phyloP scores from a whole-genome alignment of 1,140 invertebrate genomes.

The Daktulosphaira vitifoliae region DNA sequence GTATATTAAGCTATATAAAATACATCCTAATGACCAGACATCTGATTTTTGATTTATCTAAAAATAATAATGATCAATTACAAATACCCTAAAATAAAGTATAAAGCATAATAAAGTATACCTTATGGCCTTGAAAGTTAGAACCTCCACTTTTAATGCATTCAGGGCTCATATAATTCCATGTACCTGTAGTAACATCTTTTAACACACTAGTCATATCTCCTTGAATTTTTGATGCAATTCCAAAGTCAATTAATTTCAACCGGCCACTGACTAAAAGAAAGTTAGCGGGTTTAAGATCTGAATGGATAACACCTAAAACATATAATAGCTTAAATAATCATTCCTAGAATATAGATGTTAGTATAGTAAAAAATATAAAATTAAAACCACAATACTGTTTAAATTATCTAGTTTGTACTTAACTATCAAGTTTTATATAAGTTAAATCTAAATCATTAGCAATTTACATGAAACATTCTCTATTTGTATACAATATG shows the following conservation, averaged over 20 bases:
- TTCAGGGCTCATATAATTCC: conserved; percentile 96
- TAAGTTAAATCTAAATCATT: too few species aligned
- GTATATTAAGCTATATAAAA: conserved; percentile 88
- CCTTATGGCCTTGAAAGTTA: conserved; percentile 22
- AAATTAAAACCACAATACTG: too few species aligned
- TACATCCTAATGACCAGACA: conserved; percentile 96
- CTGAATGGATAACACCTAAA: conserved; percentile 86
- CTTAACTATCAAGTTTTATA: too few species aligned
- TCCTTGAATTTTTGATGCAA: conserved; percentile 78
- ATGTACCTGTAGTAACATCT: conserved; percentile 71
- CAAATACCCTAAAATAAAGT: not conserved
- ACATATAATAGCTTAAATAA: too few species aligned
- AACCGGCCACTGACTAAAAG: conserved; percentile 74
- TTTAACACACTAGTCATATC: conserved; percentile 87
- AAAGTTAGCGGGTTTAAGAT: conserved; percentile 96
- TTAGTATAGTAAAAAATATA: too few species aligned
- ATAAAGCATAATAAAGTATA: not conserved
- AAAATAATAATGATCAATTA: conserved; percentile 38
- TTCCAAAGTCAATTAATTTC: conserved; percentile 97
- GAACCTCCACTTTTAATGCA: conserved; percentile 55
- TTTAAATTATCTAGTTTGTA: too few species aligned
- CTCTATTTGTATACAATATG: too few species aligned
- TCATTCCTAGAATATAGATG: too few species aligned
- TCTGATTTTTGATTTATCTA: conserved; percentile 88
- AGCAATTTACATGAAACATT: too few species aligned